phyloP scores from a whole-genome alignment of 2,113 vertebrate species.

The Petrocephalus zakoni region DNA sequence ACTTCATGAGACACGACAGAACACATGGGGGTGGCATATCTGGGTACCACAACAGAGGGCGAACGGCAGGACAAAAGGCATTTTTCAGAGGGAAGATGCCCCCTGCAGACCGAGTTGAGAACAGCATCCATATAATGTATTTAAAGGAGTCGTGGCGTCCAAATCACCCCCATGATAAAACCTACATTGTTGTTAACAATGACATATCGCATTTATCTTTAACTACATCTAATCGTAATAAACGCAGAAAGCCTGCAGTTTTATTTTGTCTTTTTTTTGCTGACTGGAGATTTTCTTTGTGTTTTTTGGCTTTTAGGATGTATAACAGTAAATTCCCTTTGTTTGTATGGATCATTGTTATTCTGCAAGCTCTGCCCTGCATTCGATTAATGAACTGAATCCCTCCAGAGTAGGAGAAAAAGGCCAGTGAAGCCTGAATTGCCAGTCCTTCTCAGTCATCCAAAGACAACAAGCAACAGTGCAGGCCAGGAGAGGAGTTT shows the following conservation, averaged over 20 bases:
- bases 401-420: not conserved
- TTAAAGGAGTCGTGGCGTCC: too few species aligned
- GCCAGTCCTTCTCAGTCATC: not conserved
- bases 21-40: not conserved
- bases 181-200: not conserved
- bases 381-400: not conserved
- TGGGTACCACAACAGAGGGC: not conserved
- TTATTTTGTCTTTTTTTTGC: not conserved
- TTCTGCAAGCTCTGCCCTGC: not conserved
- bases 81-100: conserved; percentile 45
- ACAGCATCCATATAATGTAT: not conserved
- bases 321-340: not conserved
- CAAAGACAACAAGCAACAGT: not conserved
- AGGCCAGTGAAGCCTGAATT: not conserved
- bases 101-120: not conserved
- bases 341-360: not conserved
- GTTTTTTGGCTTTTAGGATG: not conserved
- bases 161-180: too few species aligned
- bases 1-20: not conserved
- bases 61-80: not conserved
- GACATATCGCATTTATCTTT: not conserved
- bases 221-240: not conserved
- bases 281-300: not conserved
- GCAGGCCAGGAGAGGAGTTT: not conserved
- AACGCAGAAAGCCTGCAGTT: not conserved